Evolutionary conservation across 1,140 invertebrate genomes (phyloP).

Genomic region (Bombus balteatus): DNA sequence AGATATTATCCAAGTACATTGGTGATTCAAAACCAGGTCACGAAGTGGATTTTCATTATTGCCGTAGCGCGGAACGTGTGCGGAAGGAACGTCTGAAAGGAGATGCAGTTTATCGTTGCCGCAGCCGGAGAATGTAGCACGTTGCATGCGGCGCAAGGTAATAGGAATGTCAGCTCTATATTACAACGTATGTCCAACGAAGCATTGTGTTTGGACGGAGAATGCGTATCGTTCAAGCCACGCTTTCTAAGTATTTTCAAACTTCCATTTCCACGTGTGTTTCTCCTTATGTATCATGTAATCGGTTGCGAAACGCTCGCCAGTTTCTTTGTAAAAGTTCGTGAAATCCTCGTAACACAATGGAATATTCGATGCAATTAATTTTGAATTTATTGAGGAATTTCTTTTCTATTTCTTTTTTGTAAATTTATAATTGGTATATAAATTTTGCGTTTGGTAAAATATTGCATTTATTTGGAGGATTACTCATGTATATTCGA

Average conservation of each 20-base stretch:
- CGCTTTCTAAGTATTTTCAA: conserved; percentile 44
- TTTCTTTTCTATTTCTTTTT: background rate
- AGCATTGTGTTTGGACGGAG: conserved; percentile 33
- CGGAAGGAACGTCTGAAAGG: conserved; percentile 37
- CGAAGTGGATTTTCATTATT: background rate
- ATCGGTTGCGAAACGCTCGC: conserved; percentile 12
- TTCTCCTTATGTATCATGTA: conserved; percentile 10
- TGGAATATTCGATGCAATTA: background rate
- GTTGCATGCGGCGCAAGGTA: conserved; percentile 26
- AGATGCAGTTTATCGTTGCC: conserved; percentile 32
- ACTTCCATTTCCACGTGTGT: conserved; percentile 15
- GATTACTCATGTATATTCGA: background rate
- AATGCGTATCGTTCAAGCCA: conserved; percentile 14
- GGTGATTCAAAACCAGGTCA: background rate
- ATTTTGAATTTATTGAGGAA: background rate
- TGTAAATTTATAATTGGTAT: background rate
- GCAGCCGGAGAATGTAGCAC: conserved; percentile 40
- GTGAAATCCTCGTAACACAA: no score
- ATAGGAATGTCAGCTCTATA: conserved; percentile 46
- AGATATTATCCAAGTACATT: no score
- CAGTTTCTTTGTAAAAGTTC: background rate
- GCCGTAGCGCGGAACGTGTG: background rate
- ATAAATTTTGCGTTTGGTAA: background rate
- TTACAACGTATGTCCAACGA: conserved; percentile 23
- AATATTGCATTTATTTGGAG: background rate